A percentile compares a stretch with the other conserved stretches of the same genome.
Evolutionary conservation across 2,888 invertebrate genomes (phyloP).

Genomic region (Molanna angustata): DNA sequence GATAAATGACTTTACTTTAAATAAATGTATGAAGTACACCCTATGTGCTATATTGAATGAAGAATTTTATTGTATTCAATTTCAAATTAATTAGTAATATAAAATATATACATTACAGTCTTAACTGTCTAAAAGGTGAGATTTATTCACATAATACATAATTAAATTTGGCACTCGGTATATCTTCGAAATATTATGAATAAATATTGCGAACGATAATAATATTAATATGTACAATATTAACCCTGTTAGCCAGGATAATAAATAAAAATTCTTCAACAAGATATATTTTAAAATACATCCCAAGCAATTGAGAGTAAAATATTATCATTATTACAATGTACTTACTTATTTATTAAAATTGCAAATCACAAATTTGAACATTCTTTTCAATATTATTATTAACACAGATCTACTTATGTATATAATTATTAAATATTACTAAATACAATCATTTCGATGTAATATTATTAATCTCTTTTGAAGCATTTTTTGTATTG

Average conservation of each 20-base stretch:
- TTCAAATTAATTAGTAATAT: background rate
- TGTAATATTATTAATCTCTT: too few species aligned
- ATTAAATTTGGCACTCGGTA: slow-evolving; percentile 14
- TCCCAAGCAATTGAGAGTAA: background rate
- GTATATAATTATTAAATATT: too few species aligned
- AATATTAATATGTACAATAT: slow-evolving; percentile 16
- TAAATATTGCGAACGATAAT: slow-evolving; percentile 19
- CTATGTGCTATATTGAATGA: too few species aligned
- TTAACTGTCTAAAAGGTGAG: slow-evolving; percentile 5
- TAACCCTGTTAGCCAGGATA: slow-evolving; percentile 27
- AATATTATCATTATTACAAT: background rate
- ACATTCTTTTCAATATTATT: slow-evolving; percentile 1
- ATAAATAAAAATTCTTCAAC: slow-evolving; percentile 5
- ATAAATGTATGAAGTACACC: too few species aligned
- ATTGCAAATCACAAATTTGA: background rate
- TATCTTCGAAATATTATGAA: slow-evolving; percentile 5
- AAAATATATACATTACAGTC: slow-evolving; percentile 23
- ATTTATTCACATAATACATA: background rate
- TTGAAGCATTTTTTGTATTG: too few species aligned
- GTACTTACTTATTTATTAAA: background rate
- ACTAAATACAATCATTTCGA: too few species aligned
- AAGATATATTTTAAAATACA: slow-evolving; percentile 10
- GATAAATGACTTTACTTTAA: too few species aligned
- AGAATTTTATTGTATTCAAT: too few species aligned
- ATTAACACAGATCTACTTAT: too few species aligned